A percentile compares a stretch with the other conserved stretches of the same genome.
phyloP scores from a whole-genome alignment of 2,888 invertebrate genomes.

The Microplitis manilae region DNA sequence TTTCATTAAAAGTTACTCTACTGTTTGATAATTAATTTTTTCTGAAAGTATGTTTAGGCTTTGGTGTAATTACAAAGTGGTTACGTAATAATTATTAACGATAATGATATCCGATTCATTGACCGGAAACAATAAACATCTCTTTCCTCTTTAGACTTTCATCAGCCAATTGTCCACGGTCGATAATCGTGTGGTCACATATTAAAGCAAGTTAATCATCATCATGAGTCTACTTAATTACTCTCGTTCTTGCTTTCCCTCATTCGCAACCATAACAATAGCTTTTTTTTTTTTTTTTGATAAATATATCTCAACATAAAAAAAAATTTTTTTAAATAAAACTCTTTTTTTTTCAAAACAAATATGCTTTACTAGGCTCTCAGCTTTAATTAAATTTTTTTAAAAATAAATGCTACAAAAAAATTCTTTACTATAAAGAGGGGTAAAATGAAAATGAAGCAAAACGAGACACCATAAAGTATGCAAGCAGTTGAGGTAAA shows the following conservation, averaged over 20 bases:
- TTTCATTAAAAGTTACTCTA: too few species aligned
- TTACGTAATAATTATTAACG: background rate
- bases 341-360: background rate
- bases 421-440: background rate
- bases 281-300: background rate
- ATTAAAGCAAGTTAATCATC: slow-evolving; percentile 36
- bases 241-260: background rate
- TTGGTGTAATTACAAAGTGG: background rate
- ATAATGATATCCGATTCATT: slow-evolving; percentile 9
- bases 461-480: too few species aligned
- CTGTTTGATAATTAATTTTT: too few species aligned
- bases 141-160: background rate
- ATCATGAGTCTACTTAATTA: slow-evolving; percentile 35
- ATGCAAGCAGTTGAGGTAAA: too few species aligned
- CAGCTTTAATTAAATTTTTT: background rate
- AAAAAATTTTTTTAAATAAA: background rate
- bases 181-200: slow-evolving; percentile 35
- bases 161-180: slow-evolving; percentile 29
- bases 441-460: too few species aligned
- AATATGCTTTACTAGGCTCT: background rate
- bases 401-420: background rate
- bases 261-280: slow-evolving; percentile 5
- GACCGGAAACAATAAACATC: slow-evolving; percentile 1
- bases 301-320: background rate
- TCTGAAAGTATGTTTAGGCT: too few species aligned